Conservation (phyloP, 1,140 invertebrate species). For the Coelopa frigida region DNA sequence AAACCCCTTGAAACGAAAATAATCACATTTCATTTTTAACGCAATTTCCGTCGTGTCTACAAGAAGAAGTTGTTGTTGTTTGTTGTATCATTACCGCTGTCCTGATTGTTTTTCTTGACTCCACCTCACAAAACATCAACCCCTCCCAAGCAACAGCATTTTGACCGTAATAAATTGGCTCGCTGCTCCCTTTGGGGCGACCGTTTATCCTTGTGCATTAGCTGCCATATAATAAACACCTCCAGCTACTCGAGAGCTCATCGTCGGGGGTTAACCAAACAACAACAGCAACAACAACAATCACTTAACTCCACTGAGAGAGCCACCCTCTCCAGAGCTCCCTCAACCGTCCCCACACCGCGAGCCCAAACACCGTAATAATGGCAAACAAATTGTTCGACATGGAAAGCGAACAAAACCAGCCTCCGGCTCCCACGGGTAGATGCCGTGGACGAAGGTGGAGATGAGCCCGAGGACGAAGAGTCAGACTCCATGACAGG, state of each 20-base stretch:
- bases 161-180: slow-evolving; percentile 13
- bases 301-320: not conserved
- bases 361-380: slow-evolving; percentile 42
- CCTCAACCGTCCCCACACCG: not conserved
- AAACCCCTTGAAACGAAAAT: slow-evolving; percentile 21
- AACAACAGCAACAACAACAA: not conserved
- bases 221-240: too few species aligned
- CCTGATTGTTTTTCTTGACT: not conserved
- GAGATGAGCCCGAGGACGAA: too few species aligned
- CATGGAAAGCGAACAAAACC: too few species aligned
- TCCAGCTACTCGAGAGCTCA: not conserved
- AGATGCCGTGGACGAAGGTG: too few species aligned
- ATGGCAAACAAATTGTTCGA: slow-evolving; percentile 22
- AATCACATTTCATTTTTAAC: slow-evolving; percentile 45
- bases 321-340: not conserved
- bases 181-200: not conserved
- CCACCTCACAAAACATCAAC: too few species aligned
- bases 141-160: not conserved
- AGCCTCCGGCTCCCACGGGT: too few species aligned
- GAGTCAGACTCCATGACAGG: too few species aligned
- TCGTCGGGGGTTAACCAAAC: not conserved
- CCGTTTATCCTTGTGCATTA: slow-evolving; percentile 5
- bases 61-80: not conserved
- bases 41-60: slow-evolving; percentile 23
- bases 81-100: not conserved